A percentile compares a stretch with the other conserved stretches of the same genome.
phyloP scores from a whole-genome alignment of 2,113 vertebrate genomes.

The Mixornis gularis region DNA sequence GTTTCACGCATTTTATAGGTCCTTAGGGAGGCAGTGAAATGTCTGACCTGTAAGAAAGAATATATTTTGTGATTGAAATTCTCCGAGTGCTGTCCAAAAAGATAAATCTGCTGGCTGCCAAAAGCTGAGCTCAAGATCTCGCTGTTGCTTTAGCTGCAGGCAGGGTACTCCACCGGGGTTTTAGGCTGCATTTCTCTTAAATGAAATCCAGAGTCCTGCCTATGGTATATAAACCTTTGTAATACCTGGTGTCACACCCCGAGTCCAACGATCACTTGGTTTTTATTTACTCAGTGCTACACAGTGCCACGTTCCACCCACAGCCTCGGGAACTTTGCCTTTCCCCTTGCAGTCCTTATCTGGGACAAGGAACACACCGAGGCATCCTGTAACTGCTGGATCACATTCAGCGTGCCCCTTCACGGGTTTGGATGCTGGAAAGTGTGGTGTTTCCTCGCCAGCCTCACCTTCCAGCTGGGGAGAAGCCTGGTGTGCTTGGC shows the following conservation, averaged over 20 bases:
- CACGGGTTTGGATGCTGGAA: background rate
- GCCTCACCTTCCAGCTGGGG: rapidly evolving
- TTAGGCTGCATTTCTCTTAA: background rate
- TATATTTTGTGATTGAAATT: background rate
- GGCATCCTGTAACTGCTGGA: background rate
- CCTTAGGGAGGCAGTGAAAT: background rate
- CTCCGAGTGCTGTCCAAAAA: background rate
- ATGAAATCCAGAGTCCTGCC: background rate
- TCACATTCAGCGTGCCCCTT: background rate
- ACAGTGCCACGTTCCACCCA: background rate
- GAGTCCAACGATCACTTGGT: slow-evolving; percentile 35
- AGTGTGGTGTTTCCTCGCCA: background rate
- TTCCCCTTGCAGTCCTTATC: background rate
- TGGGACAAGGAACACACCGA: background rate
- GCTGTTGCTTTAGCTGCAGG: background rate
- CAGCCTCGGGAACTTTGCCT: slow-evolving; percentile 19
- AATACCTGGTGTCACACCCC: background rate
- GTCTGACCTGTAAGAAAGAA: background rate
- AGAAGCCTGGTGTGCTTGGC: background rate
- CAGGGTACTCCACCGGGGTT: background rate
- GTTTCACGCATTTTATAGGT: background rate
- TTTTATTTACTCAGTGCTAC: slow-evolving; percentile 41
- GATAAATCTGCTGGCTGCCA: background rate
- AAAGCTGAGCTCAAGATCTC: background rate
- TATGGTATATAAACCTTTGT: background rate